Evolutionary conservation across 2,113 vertebrate species (phyloP).

Genomic region (Gobio gobio): DNA sequence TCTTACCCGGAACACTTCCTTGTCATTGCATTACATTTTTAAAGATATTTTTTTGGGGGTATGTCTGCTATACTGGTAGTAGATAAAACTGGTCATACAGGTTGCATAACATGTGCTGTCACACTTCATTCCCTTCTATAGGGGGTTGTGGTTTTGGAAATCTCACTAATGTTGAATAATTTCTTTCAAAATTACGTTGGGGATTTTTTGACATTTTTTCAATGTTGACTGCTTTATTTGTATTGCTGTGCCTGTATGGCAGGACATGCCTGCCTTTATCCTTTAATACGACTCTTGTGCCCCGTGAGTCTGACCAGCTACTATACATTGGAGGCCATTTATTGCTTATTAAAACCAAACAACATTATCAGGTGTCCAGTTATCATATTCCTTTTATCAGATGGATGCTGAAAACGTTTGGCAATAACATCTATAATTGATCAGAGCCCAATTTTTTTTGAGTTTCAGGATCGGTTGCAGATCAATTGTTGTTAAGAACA

Average conservation of each 20-base stretch:
- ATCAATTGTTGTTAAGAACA: background rate
- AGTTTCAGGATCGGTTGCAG: background rate
- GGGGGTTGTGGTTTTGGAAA: background rate
- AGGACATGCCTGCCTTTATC: background rate
- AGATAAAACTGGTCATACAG: background rate
- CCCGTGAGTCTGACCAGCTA: background rate
- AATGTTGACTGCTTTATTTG: conserved; percentile 22
- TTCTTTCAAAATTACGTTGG: background rate
- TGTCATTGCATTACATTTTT: background rate
- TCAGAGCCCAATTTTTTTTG: background rate
- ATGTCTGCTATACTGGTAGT: background rate
- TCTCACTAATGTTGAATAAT: background rate
- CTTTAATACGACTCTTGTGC: background rate
- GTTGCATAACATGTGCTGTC: background rate
- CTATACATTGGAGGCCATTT: background rate
- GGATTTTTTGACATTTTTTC: conserved; percentile 24
- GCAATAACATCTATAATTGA: background rate
- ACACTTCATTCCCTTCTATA: background rate
- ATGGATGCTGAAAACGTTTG: background rate
- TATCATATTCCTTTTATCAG: background rate
- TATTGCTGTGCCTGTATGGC: conserved; percentile 22
- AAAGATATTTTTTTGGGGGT: background rate
- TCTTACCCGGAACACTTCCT: background rate
- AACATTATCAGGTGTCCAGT: background rate
- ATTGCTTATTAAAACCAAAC: conserved; percentile 1